Evolutionary conservation across 2,888 invertebrate species (phyloP).

Genomic region (Cloeon dipterum): DNA sequence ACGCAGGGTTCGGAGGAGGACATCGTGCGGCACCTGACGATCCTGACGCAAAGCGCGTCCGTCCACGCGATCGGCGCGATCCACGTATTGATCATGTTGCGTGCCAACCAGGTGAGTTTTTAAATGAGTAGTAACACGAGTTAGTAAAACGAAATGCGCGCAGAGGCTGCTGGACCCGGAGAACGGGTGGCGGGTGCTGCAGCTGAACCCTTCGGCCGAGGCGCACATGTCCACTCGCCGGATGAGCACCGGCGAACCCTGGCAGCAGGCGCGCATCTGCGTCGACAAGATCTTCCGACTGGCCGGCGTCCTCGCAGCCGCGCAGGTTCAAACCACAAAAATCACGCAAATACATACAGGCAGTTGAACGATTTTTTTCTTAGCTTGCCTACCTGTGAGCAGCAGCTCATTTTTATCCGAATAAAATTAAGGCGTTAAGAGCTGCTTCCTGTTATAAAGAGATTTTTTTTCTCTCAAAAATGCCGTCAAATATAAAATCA

Average conservation of each 20-base stretch:
- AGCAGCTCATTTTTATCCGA: too few species aligned
- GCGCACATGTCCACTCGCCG: not conserved
- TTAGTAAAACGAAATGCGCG: too few species aligned
- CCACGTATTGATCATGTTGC: not conserved
- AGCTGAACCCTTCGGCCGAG: too few species aligned
- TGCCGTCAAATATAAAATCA: too few species aligned
- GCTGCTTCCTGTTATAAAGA: too few species aligned
- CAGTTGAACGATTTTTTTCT: too few species aligned
- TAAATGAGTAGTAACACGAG: too few species aligned
- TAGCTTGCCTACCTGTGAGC: too few species aligned
- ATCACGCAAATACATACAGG: too few species aligned
- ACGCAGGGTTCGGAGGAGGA: conserved; percentile 1
- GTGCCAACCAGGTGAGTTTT: not conserved
- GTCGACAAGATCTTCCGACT: not conserved
- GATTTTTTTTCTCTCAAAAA: too few species aligned
- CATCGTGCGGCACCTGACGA: not conserved
- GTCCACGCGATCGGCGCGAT: not conserved
- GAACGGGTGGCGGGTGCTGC: not conserved
- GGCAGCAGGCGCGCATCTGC: not conserved
- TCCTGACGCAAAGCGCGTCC: not conserved
- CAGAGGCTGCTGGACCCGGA: not conserved
- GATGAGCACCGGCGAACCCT: not conserved
- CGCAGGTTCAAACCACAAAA: too few species aligned
- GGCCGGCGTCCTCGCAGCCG: not conserved
- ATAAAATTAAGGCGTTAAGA: too few species aligned